Base-by-base conservation (phyloP, 2,797 vertebrate species). In the Vireo griseus region DNA sequence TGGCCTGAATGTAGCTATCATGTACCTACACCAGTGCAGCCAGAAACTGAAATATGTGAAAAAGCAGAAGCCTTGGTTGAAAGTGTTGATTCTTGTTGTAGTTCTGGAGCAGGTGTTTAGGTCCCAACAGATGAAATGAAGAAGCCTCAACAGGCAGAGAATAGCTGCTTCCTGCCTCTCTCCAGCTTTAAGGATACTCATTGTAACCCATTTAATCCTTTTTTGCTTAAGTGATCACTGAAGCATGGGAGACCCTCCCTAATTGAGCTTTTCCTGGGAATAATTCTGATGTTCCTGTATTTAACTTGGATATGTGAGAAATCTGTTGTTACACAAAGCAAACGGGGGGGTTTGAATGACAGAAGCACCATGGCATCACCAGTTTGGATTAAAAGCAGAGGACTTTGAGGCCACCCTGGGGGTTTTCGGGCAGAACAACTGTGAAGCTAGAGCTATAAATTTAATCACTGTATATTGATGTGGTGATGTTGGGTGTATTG, bases 391-490 rank as follows among this genome's bases (percentile, higher is more conserved):
- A 76, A 80, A 88, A 93, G 59, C 84, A 92, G 72, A 88, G 85
- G 90, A 90, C 66, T 95, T 91, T 59, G 87, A 93, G 80, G 90
- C 92, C 80, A 89, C 82, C 90, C 93, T 54, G 58, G 50, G 81
- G 94, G 72, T 68, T 91, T 89, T 86, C 90, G 93, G 77, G 85
- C 87, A 94, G 88, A 96, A 94, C 73, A 81, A 94, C 79, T 39
- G 52, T 50, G 59, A 95, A 90, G 57, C 73, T 79, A 86, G 48
- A 92, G 88, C 88, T 90, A 94, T 94, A 96, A 93, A 95, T 97
- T 95, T 96, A 97, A 96, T 97, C 92, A 75, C 92, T 87, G 40
- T 88, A 95, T 95, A 97, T 96, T 95, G 95, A 96, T 83, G 87
- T 47, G 85, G 92, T 81, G 84, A 65, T 88, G 92, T 67, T 55